phyloP scores from a whole-genome alignment of 64 coral and sea anemone species.

The Stylophora pistillata region DNA sequence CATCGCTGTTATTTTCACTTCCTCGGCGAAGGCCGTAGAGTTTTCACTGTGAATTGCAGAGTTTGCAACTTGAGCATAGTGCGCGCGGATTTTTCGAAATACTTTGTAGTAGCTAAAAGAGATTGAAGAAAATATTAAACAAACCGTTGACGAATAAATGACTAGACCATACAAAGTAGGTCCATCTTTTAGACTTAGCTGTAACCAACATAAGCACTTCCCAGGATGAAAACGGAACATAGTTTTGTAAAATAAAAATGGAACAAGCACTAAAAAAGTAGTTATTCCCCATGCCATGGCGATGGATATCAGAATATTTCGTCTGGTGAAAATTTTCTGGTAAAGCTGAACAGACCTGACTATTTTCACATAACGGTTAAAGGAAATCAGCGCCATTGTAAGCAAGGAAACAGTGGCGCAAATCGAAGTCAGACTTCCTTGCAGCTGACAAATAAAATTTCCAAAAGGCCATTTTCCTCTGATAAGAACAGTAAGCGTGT shows the following conservation, averaged over 20 bases:
- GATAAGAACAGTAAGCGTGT: not conserved
- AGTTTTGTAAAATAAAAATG: not conserved
- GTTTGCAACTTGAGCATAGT: not conserved
- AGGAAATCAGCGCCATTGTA: slow-evolving; percentile 4
- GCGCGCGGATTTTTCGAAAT: slow-evolving; percentile 19
- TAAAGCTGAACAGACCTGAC: not conserved
- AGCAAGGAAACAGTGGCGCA: not conserved
- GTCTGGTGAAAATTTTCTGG: slow-evolving; percentile 7
- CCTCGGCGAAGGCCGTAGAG: not conserved
- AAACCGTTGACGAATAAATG: not conserved
- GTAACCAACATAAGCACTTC: not conserved
- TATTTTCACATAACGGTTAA: slow-evolving; percentile 17
- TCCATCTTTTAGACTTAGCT: not conserved
- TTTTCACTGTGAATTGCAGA: not conserved
- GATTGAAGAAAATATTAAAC: not conserved
- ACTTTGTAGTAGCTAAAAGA: slow-evolving; percentile 38
- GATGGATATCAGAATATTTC: slow-evolving; percentile 1
- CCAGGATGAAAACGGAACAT: not conserved
- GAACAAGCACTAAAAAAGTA: not conserved
- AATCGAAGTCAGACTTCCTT: not conserved
- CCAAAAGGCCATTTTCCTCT: not conserved
- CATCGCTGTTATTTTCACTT: slow-evolving; percentile 16
- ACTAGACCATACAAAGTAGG: not conserved
- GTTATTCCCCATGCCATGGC: not conserved
- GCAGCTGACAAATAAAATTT: slow-evolving; percentile 20